These are phyloP conservation scores for Linurgus olivaceus DNA, from an alignment of 2,797 vertebrate genomes.

Conservation along the genomic window DNA sequence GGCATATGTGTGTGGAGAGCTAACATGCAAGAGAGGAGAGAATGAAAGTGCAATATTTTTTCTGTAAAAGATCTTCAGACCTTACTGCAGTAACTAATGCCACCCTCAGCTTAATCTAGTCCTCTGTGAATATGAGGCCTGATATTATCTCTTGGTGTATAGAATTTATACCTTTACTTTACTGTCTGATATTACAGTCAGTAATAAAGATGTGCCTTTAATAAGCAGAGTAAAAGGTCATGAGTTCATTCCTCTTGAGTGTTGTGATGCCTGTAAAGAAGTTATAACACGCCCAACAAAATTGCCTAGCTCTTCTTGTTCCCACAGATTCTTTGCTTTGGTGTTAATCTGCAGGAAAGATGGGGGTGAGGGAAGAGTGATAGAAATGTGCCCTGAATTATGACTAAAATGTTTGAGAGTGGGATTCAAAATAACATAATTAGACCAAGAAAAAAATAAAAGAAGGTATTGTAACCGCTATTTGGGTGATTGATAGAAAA, in stretches of 20 bases:
- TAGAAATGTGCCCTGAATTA: conserved; percentile 3
- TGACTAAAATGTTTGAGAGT: conserved; percentile 17
- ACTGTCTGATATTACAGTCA: not conserved
- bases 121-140: not conserved
- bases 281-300: not conserved
- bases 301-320: not conserved
- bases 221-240: not conserved
- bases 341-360: not conserved
- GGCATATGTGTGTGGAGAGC: not conserved
- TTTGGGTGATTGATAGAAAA: conserved; percentile 43
- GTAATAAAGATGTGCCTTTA: conserved; percentile 2
- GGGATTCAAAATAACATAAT: conserved; percentile 21
- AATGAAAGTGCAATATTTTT: accelerated
- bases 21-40: not conserved
- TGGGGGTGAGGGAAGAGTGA: not conserved
- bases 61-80: not conserved
- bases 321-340: not conserved
- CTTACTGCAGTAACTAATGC: not conserved
- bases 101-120: not conserved
- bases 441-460: not conserved
- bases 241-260: not conserved
- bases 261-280: not conserved
- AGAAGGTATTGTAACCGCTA: not conserved
- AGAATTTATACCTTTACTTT: not conserved
- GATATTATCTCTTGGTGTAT: not conserved